Evolutionary conservation across 2,113 vertebrate species (phyloP).

Genomic region (Setophaga coronata): DNA sequence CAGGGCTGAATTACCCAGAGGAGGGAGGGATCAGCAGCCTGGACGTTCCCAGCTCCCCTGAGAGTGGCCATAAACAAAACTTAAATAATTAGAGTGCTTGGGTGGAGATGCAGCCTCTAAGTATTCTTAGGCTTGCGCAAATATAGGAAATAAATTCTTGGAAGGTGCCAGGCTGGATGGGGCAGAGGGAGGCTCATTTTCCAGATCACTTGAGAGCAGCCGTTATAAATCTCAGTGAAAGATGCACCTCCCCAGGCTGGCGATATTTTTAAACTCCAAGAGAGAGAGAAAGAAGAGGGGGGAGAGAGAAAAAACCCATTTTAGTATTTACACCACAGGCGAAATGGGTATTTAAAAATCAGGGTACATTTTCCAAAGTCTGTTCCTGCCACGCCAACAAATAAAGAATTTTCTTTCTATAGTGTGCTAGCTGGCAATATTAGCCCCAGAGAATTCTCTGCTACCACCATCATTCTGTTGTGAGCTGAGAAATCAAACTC

Average conservation of each 20-base stretch:
- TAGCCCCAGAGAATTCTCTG: conserved; percentile 13
- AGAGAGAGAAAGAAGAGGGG: not conserved
- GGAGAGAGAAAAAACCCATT: conserved; percentile 5
- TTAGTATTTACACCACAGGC: conserved; percentile 57
- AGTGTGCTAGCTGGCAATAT: conserved; percentile 2
- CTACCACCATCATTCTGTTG: not conserved
- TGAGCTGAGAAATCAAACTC: not conserved
- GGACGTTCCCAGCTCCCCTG: not conserved
- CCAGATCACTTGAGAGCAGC: conserved; percentile 63
- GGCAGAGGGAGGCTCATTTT: conserved; percentile 58
- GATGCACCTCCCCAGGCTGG: conserved; percentile 71
- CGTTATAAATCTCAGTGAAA: conserved; percentile 72
- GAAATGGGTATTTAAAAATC: conserved; percentile 62
- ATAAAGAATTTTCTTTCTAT: not conserved
- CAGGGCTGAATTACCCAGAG: conserved; percentile 12
- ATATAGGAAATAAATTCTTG: conserved; percentile 72
- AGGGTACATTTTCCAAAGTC: conserved; percentile 34
- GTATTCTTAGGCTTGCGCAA: conserved; percentile 51
- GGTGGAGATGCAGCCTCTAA: conserved; percentile 53
- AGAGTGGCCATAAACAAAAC: conserved; percentile 63
- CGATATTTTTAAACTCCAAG: conserved; percentile 60
- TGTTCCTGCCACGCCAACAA: conserved; percentile 11
- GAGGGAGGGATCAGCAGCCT: not conserved
- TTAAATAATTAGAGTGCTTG: conserved; percentile 69
- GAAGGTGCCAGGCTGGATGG: conserved; percentile 63